A percentile compares a stretch with the other conserved stretches of the same genome.
phyloP scores from a whole-genome alignment of 2,113 vertebrate species.

The Elephas maximus region DNA sequence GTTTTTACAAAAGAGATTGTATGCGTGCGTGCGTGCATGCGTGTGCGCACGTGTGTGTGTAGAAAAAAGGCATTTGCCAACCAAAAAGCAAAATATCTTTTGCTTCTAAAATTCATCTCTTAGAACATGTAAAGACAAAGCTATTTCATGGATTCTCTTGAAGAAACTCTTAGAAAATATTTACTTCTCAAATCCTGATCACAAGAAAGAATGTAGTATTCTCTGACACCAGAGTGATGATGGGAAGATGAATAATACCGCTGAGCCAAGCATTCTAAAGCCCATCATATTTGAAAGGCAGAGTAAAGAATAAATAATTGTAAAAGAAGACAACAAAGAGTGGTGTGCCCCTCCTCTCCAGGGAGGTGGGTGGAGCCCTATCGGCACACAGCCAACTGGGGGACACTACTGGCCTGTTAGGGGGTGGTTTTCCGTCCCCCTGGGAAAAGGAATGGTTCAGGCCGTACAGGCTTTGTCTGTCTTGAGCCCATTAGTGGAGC shows the following conservation, averaged over 20 bases:
- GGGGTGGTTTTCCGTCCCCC: slow-evolving; percentile 13
- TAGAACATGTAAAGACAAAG: slow-evolving; percentile 25
- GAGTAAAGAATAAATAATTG: slow-evolving; percentile 92
- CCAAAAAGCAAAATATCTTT: slow-evolving; percentile 30
- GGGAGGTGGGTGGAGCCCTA: slow-evolving; percentile 75
- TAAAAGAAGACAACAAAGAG: slow-evolving; percentile 88
- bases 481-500: slow-evolving; percentile 23
- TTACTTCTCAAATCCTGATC: slow-evolving; percentile 50
- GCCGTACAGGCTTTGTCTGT: slow-evolving; percentile 57
- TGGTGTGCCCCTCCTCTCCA: slow-evolving; percentile 81
- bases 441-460: neutral
- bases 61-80: neutral
- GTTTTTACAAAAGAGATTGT: neutral
- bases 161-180: slow-evolving; percentile 56
- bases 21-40: neutral
- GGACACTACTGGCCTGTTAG: slow-evolving; percentile 35
- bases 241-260: slow-evolving; percentile 43
- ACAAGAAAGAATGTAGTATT: neutral
- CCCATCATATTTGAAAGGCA: slow-evolving; percentile 39
- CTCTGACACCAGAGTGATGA: neutral
- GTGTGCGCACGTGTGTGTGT: neutral
- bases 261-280: slow-evolving; percentile 76
- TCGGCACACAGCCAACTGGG: slow-evolving; percentile 67
- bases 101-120: slow-evolving; percentile 30
- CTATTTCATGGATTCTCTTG: slow-evolving; percentile 47